Percentiles rank a stretch among this genome's conserved stretches.
Evolutionary conservation across 1,140 invertebrate genomes (phyloP).

Genomic region (Babylonia areolata): DNA sequence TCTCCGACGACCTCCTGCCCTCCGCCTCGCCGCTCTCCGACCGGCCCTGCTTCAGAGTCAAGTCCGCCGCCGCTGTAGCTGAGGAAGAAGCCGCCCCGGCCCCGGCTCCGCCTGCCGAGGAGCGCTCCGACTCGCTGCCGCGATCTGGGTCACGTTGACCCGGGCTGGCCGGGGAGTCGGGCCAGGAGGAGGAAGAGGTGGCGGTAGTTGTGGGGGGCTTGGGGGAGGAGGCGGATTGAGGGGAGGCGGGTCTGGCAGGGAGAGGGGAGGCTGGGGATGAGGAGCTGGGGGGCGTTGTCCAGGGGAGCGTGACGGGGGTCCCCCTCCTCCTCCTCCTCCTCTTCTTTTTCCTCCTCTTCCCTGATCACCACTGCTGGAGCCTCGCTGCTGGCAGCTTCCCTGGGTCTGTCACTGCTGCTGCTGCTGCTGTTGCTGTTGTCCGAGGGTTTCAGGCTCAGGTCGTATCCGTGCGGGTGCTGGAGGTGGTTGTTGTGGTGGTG

Average conservation of each 20-base stretch:
- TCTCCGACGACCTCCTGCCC: background rate
- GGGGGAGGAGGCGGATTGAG: background rate
- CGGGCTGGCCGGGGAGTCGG: background rate
- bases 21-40: background rate
- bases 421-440: background rate
- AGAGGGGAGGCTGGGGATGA: too few relatives aligned
- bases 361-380: background rate
- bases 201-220: too few relatives aligned
- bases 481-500: too few relatives aligned
- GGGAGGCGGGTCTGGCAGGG: background rate
- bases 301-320: background rate
- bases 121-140: background rate
- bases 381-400: too few relatives aligned
- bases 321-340: background rate
- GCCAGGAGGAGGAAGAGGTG: constrained; percentile 26
- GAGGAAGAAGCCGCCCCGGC: background rate
- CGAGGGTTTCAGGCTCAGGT: background rate
- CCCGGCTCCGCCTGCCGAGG: background rate
- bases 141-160: constrained; percentile 15
- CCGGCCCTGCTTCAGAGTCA: background rate
- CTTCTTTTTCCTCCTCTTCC: background rate
- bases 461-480: constrained; percentile 3
- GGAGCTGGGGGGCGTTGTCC: background rate
- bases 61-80: background rate
- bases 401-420: background rate